A percentile compares a stretch with the other conserved stretches of the same genome.
phyloP scores from a whole-genome alignment of 2,113 vertebrate genomes.

The Salminus brasiliensis region DNA sequence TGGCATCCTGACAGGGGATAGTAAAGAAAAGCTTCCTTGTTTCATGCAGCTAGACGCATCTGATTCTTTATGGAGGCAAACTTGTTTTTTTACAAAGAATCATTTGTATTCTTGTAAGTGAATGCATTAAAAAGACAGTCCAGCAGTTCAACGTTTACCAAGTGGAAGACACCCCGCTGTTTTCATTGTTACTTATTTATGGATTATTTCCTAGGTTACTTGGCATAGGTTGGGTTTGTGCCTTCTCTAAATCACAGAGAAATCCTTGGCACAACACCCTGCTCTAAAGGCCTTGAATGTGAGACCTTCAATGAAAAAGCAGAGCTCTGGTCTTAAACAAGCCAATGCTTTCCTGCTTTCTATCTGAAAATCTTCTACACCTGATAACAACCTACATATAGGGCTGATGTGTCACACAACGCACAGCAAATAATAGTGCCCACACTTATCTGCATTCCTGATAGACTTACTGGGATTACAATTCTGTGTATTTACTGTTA shows the following conservation, averaged over 20 bases:
- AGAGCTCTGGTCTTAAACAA: slow-evolving; percentile 10
- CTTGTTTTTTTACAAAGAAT: no score
- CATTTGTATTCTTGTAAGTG: no score
- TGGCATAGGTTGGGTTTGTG: slow-evolving; percentile 40
- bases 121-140: slow-evolving; percentile 14
- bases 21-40: slow-evolving; percentile 14
- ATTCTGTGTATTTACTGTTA: neutral
- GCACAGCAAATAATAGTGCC: neutral
- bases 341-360: neutral
- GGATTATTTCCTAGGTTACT: slow-evolving; percentile 61
- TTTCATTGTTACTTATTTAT: slow-evolving; percentile 34
- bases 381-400: neutral
- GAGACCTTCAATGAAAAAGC: neutral
- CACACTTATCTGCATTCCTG: neutral
- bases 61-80: no score
- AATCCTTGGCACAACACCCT: neutral
- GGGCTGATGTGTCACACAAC: neutral
- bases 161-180: slow-evolving; percentile 19
- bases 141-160: slow-evolving; percentile 34
- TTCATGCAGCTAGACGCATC: neutral
- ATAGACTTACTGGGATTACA: neutral
- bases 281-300: neutral
- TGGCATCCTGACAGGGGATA: slow-evolving; percentile 1
- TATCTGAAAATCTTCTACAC: slow-evolving; percentile 10
- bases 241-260: slow-evolving; percentile 40